phyloP scores from a whole-genome alignment of 35 echinoderm and acorn worm genomes.

The Strongylocentrotus purpuratus region DNA sequence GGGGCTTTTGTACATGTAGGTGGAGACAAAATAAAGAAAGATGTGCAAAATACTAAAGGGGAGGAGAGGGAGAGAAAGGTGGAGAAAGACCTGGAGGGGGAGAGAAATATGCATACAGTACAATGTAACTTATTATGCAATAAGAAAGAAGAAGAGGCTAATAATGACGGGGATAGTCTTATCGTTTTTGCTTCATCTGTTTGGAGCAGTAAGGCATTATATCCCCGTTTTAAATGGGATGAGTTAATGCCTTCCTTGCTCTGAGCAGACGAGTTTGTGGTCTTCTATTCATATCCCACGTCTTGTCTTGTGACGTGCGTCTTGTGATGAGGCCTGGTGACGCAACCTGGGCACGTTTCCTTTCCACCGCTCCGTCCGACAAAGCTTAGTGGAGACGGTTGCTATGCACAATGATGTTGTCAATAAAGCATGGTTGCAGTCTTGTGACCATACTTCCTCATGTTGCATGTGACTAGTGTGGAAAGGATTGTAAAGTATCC shows the following conservation, averaged over 20 bases:
- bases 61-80: too few relatives aligned
- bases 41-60: too few relatives aligned
- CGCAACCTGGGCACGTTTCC: neutral
- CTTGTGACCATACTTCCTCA: neutral
- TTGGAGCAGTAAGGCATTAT: too few relatives aligned
- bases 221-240: too few relatives aligned
- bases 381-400: neutral
- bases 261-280: neutral
- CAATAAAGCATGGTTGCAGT: neutral
- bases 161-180: too few relatives aligned
- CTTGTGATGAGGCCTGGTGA: neutral
- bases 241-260: neutral
- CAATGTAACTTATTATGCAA: too few relatives aligned
- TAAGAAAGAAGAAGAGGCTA: too few relatives aligned
- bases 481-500: neutral
- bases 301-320: neutral
- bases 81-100: too few relatives aligned
- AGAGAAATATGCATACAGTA: too few relatives aligned
- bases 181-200: too few relatives aligned
- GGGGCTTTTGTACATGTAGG: neutral
- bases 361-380: neutral
- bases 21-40: too few relatives aligned
- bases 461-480: neutral
- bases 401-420: neutral
- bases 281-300: neutral